Percentiles rank a stretch among this genome's conserved stretches.
These are phyloP conservation scores for Pharmacophagus antenor DNA, from an alignment of 2,888 invertebrate species.

Conservation along the genomic window DNA sequence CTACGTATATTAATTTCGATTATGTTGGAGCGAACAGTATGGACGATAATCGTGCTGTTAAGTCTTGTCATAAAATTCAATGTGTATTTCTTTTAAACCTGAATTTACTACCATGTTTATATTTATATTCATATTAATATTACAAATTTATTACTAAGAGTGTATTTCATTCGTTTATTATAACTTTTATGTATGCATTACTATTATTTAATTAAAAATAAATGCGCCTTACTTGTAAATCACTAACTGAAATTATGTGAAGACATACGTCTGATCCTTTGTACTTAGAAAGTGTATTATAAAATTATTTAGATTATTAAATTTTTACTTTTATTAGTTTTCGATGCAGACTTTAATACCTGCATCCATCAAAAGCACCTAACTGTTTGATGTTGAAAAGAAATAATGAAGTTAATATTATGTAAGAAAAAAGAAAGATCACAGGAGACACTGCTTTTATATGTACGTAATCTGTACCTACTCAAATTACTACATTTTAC, in stretches of 20 bases:
- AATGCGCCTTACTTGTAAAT: constrained; percentile 20
- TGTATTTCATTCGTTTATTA: constrained; percentile 37
- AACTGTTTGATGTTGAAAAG: background rate
- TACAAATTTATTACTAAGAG: constrained; percentile 35
- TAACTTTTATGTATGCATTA: constrained; percentile 8
- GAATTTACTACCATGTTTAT: too few species aligned
- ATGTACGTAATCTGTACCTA: constrained; percentile 18
- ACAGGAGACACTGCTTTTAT: constrained; percentile 15
- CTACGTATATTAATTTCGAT: constrained; percentile 29
- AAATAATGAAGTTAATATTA: background rate
- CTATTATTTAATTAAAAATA: constrained; percentile 19
- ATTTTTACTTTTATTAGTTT: background rate
- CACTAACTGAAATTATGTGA: constrained; percentile 18
- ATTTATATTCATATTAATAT: too few species aligned
- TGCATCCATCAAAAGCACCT: background rate
- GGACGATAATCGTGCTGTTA: constrained; percentile 58
- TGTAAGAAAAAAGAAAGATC: background rate
- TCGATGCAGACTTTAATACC: background rate
- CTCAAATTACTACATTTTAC: constrained; percentile 6
- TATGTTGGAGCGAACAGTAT: constrained; percentile 36
- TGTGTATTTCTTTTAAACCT: constrained; percentile 35
- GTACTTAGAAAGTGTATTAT: constrained; percentile 29
- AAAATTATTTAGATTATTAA: constrained; percentile 18
- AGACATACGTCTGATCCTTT: constrained; percentile 21
- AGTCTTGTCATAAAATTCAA: constrained; percentile 48